phyloP scores from a whole-genome alignment of 2,113 vertebrate species.

The Hyla sarda region DNA sequence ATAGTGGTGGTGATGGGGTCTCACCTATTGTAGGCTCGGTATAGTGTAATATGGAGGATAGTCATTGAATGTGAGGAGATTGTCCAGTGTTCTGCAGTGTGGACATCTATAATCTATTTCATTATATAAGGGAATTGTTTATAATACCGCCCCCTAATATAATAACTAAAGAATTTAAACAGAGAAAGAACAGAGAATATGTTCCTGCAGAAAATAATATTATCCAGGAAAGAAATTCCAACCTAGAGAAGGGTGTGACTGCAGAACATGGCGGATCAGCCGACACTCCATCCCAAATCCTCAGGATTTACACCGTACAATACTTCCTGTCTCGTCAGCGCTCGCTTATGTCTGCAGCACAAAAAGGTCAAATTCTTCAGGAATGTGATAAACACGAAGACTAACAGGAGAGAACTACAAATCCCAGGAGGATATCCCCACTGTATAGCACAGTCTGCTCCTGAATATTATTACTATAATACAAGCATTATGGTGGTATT shows the following conservation, averaged over 20 bases:
- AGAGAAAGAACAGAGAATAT: background rate
- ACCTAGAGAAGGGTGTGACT: too few relatives aligned
- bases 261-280: background rate
- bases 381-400: too few relatives aligned
- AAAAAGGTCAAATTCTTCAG: too few relatives aligned
- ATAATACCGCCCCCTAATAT: background rate
- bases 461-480: background rate
- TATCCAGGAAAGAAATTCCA: too few relatives aligned
- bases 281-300: conserved; percentile 22
- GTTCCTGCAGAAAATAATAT: background rate
- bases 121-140: background rate
- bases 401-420: background rate
- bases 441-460: background rate
- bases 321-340: background rate
- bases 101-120: too few relatives aligned
- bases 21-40: too few relatives aligned
- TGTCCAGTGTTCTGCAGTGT: too few relatives aligned
- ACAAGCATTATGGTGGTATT: too few relatives aligned
- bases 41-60: too few relatives aligned
- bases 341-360: background rate
- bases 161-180: background rate
- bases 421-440: background rate
- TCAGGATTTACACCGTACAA: background rate
- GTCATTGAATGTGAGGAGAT: background rate
- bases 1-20: too few relatives aligned